These are phyloP conservation scores for Odontophorus gujanensis DNA, from an alignment of 2,113 vertebrate genomes.

Conservation along the genomic window DNA sequence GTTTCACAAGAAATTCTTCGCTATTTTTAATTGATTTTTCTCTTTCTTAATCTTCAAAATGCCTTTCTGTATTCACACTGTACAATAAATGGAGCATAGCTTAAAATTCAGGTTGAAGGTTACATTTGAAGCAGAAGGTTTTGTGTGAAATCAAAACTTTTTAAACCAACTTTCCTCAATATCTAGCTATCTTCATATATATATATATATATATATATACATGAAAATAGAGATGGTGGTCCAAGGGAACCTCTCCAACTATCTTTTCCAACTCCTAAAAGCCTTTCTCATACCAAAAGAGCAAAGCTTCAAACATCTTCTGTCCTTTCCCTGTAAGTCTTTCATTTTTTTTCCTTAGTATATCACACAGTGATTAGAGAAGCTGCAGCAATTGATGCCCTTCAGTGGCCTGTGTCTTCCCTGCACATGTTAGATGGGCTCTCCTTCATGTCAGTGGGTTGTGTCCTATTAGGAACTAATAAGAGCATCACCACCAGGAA, in stretches of 20 bases:
- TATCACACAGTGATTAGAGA: neutral
- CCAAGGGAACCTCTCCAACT: neutral
- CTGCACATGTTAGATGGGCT: neutral
- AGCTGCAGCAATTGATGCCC: neutral
- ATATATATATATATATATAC: neutral
- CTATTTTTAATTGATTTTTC: neutral
- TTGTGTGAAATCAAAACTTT: neutral
- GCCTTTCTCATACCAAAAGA: neutral
- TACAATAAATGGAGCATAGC: neutral
- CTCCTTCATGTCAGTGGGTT: neutral
- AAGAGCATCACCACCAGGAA: neutral
- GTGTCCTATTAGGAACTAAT: conserved; percentile 33
- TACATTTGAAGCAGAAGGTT: neutral
- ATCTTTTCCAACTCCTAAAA: neutral
- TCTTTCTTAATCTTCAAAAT: neutral
- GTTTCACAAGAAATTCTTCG: neutral
- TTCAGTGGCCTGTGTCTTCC: neutral
- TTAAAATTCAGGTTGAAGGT: neutral
- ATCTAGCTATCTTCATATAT: neutral
- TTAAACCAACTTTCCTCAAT: neutral
- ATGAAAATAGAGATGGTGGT: neutral
- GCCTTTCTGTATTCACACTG: neutral
- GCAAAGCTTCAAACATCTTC: neutral
- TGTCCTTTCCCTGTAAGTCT: neutral
- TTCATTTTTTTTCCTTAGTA: neutral